phyloP scores from a whole-genome alignment of 2,797 vertebrate species.

The Zalophus californianus region DNA sequence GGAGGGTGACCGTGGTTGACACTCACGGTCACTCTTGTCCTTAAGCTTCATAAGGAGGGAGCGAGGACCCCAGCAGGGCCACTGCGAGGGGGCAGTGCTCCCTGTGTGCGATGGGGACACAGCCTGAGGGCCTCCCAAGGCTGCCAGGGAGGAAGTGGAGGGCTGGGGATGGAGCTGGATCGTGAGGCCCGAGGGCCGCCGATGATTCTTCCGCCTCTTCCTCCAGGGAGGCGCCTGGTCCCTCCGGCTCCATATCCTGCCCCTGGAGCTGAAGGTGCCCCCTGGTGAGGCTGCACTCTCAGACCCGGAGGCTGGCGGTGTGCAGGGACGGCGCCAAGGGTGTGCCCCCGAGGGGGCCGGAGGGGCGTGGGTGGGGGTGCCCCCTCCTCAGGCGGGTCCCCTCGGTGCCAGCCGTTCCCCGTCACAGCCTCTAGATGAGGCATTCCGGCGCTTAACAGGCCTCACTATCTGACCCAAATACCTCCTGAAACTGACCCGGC shows the following conservation, averaged over 20 bases:
- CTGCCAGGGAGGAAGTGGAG: not conserved
- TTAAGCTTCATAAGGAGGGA: not conserved
- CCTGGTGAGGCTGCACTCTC: rapidly evolving
- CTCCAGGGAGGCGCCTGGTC: rapidly evolving
- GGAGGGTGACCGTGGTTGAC: not conserved
- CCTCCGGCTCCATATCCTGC: rapidly evolving
- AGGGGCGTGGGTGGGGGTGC: rapidly evolving
- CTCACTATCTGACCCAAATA: conserved; percentile 75
- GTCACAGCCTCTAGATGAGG: not conserved
- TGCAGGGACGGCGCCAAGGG: too few relatives aligned
- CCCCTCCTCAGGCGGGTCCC: not conserved
- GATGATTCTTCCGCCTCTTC: too few relatives aligned
- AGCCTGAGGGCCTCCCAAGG: not conserved
- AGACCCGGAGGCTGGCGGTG: not conserved
- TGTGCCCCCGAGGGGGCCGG: rapidly evolving
- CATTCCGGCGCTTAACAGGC: conserved; percentile 51
- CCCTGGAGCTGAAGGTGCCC: rapidly evolving
- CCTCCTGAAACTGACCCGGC: not conserved
- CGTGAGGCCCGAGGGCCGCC: rapidly evolving
- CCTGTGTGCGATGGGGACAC: too few relatives aligned
- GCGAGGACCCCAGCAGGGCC: rapidly evolving
- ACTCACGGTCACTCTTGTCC: not conserved
- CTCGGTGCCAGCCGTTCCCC: rapidly evolving
- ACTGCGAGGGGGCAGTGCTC: rapidly evolving
- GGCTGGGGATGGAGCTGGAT: rapidly evolving